Evolutionary conservation across 2,888 invertebrate genomes (phyloP).

Genomic region (Artemia sinica): DNA sequence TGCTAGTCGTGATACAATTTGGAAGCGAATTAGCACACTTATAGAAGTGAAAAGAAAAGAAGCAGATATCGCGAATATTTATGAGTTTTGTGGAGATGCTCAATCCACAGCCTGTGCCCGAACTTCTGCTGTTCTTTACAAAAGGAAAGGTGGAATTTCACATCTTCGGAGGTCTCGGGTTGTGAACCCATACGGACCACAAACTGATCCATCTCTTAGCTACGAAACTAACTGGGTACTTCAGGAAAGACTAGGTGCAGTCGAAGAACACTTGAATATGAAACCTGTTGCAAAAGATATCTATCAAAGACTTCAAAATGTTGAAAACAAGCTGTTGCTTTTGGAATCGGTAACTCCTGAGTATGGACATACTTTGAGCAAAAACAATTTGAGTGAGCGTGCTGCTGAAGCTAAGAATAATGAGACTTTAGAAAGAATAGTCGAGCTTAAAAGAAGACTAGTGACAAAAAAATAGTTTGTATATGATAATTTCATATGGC

Average conservation of each 20-base stretch:
- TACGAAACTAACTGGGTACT: neutral
- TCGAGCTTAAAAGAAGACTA: no score
- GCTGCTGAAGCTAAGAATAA: no score
- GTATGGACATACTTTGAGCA: neutral
- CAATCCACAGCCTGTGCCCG: constrained; percentile 5
- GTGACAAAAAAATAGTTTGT: no score
- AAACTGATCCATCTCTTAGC: neutral
- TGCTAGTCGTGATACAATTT: neutral
- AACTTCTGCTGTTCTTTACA: constrained; percentile 7
- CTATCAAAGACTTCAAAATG: constrained; percentile 10
- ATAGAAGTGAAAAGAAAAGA: constrained; percentile 2
- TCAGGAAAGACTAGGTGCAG: neutral
- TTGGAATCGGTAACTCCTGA: neutral
- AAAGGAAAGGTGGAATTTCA: neutral
- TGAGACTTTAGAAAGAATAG: no score
- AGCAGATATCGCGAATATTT: constrained; percentile 6
- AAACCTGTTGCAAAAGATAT: constrained; percentile 9
- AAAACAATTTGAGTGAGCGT: neutral
- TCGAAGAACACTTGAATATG: neutral
- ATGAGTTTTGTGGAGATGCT: neutral
- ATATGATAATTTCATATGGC: no score
- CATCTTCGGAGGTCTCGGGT: constrained; percentile 3
- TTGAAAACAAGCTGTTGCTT: neutral
- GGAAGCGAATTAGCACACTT: neutral
- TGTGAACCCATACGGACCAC: neutral